Evolutionary conservation across 1,140 invertebrate species (phyloP), one percentile per base, ranked within the genome.

Genomic region (Diploscapter pachys): DNA sequence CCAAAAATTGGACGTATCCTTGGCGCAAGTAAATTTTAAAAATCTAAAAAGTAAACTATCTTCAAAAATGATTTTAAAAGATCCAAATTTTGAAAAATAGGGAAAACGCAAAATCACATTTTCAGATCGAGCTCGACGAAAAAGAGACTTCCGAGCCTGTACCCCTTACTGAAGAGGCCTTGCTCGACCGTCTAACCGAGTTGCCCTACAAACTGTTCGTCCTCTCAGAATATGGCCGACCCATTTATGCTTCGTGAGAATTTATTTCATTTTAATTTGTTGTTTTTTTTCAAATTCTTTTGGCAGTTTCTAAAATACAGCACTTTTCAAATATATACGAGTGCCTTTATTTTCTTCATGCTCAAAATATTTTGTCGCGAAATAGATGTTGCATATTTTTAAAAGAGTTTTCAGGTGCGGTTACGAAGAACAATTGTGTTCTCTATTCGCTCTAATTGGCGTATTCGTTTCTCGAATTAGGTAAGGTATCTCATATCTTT

Each of bases 221-320:
- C 50, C 68, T 76, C 3, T 75, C 72, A 13, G 68, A 76, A 31
- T 73, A 57, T 31, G 75, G 75, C 53, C 62, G 70, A 61, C 75
- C 75, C 2, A 76, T 76, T 8, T 76, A 72, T 50, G 69, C 72
- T 51, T 75, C 72, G 75, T 76, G 50, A 76, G 70, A 54, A 53
- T 9, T 11, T 49, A 57, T 56, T 49, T 6, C 50, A 71, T 56
- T 49, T 4, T 0, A 4, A 48, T 49, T 11, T 4, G 63, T 56
- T 6, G 6, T n/a, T 13, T 55, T 49, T 49, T 3, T 49, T 9
- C 4, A 13, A 55, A 5, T 49, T n/a, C 50, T 49, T 49, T 59
- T 48, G 3, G 5, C 4, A 50, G 13, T 70, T 70, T 50, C 68
- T 61, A 59, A 6, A 70, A 31, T 31, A 31, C 31, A 31, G 31